phyloP scores from a whole-genome alignment of 2,888 invertebrate genomes.

The Stomorhina lunata region DNA sequence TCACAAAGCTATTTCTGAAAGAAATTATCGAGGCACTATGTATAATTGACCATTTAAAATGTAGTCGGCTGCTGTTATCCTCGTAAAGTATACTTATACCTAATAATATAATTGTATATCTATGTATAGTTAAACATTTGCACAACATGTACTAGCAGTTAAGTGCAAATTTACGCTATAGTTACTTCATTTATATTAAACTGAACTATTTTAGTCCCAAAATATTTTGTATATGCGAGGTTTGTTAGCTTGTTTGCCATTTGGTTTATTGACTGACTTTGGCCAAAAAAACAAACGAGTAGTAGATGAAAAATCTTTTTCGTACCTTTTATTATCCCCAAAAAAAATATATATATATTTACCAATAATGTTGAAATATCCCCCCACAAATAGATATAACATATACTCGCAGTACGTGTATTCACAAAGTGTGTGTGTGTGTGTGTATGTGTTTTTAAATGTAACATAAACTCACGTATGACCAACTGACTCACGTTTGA shows the following conservation, averaged over 20 bases:
- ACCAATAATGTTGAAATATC: no score
- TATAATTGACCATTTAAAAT: no score
- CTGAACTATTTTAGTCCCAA: no score
- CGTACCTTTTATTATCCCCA: constrained; percentile 1
- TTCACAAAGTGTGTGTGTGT: not conserved
- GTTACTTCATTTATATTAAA: constrained; percentile 6
- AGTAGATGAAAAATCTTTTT: constrained; percentile 6
- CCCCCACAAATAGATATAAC: no score
- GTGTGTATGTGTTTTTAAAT: not conserved
- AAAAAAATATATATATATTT: no score
- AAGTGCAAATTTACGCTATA: constrained; percentile 5
- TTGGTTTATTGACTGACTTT: not conserved
- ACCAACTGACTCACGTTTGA: constrained; percentile 6
- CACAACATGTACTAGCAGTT: not conserved
- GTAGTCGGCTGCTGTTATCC: no score
- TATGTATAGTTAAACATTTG: not conserved
- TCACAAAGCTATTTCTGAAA: no score
- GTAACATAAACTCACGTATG: not conserved
- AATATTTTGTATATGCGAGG: not conserved
- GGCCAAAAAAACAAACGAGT: not conserved
- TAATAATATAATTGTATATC: not conserved
- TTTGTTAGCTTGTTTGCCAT: not conserved
- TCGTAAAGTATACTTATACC: no score
- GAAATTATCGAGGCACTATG: no score
- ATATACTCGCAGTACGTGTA: not conserved